Percentiles rank a stretch among this genome's conserved stretches.
These are phyloP conservation scores for Sicus ferrugineus DNA, from an alignment of 2,888 invertebrate species.

Conservation along the genomic window DNA sequence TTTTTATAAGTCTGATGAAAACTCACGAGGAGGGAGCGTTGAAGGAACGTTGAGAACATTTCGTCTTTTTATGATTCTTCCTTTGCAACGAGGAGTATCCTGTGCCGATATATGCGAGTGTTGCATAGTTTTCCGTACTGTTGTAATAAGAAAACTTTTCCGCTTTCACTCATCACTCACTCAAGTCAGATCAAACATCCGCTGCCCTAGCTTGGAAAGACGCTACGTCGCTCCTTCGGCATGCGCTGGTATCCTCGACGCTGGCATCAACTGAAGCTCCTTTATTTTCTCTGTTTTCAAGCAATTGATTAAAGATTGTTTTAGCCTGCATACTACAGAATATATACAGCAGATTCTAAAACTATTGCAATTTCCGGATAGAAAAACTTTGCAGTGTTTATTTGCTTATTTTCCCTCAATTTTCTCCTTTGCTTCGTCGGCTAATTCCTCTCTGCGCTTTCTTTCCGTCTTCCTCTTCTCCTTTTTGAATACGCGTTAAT, in stretches of 20 bases:
- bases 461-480: not conserved
- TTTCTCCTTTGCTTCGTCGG: not conserved
- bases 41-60: slow-evolving; percentile 15
- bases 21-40: not conserved
- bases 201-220: too few relatives aligned
- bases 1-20: slow-evolving; percentile 24
- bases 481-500: slow-evolving; percentile 23
- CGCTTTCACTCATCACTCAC: slow-evolving; percentile 21
- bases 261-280: not conserved
- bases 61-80: not conserved
- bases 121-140: slow-evolving; percentile 1
- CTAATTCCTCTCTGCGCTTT: not conserved
- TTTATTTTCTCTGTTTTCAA: not conserved
- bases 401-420: not conserved
- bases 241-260: too few relatives aligned
- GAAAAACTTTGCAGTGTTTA: slow-evolving; percentile 7
- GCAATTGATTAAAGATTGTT: slow-evolving; percentile 24
- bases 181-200: slow-evolving; percentile 20
- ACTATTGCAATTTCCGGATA: slow-evolving; percentile 26
- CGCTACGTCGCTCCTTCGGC: not conserved
- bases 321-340: too few relatives aligned
- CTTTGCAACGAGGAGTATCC: not conserved
- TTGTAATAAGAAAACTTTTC: slow-evolving; percentile 32
- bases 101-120: not conserved
- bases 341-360: slow-evolving; percentile 12